Percentiles rank a stretch among this genome's conserved stretches.
Evolutionary conservation across 2,113 vertebrate species (phyloP).

Genomic region (Galemys pyrenaicus): DNA sequence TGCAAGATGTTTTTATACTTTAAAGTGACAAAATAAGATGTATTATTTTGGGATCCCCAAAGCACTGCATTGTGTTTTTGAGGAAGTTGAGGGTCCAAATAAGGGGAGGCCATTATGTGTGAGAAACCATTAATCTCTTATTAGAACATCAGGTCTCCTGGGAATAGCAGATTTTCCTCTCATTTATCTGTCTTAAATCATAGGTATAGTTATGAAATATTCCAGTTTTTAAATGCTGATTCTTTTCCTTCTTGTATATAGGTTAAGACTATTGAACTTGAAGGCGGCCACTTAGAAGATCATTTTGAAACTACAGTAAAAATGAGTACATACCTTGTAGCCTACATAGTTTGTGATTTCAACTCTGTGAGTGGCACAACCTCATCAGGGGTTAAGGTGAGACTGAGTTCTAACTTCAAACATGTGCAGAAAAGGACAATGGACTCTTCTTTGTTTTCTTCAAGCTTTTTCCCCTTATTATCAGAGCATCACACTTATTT

Average conservation of each 20-base stretch:
- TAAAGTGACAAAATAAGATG: slow-evolving; percentile 7
- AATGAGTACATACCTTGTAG: slow-evolving; percentile 73
- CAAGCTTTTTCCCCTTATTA: background rate
- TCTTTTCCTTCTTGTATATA: slow-evolving; percentile 15
- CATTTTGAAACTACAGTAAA: slow-evolving; percentile 71
- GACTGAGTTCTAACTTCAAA: slow-evolving; percentile 15
- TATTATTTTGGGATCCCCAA: background rate
- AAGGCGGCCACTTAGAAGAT: slow-evolving; percentile 67
- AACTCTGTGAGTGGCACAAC: slow-evolving; percentile 47
- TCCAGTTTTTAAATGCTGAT: background rate
- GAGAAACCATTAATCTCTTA: background rate
- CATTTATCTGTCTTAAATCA: background rate
- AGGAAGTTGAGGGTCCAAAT: background rate
- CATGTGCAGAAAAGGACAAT: background rate
- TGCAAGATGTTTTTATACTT: background rate
- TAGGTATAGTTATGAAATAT: background rate
- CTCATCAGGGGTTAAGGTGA: slow-evolving; percentile 69
- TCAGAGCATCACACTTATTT: slow-evolving; percentile 1
- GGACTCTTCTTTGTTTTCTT: background rate
- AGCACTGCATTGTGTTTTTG: background rate
- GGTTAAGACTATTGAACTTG: slow-evolving; percentile 63
- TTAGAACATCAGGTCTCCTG: background rate
- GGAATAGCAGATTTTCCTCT: background rate
- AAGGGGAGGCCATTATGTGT: background rate
- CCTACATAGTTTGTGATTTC: slow-evolving; percentile 74